Percentiles rank a stretch among this genome's conserved stretches.
phyloP scores from a whole-genome alignment of 2,113 vertebrate species.

The Platysternon megacephalum region DNA sequence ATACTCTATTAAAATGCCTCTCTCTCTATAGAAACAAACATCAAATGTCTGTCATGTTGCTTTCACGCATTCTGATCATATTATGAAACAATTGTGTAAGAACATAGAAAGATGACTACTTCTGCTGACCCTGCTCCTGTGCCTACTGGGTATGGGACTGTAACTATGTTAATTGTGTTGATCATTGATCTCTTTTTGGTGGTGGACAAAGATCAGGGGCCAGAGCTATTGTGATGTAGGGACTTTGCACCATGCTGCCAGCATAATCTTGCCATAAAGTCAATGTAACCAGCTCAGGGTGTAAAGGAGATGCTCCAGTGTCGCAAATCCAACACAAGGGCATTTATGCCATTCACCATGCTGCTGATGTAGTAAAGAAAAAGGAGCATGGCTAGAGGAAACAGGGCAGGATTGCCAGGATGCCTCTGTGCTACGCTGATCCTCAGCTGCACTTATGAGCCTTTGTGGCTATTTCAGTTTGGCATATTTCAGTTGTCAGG shows the following conservation, averaged over 20 bases:
- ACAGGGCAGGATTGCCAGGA: background rate
- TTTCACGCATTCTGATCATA: fast-evolving
- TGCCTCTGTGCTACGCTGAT: background rate
- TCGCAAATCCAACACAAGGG: background rate
- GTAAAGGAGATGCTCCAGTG: background rate
- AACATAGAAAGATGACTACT: background rate
- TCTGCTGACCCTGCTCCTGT: background rate
- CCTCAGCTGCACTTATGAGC: background rate
- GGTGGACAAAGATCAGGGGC: too few relatives aligned
- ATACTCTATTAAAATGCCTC: background rate
- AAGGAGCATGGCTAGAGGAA: background rate
- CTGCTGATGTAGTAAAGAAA: background rate
- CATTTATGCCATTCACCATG: background rate
- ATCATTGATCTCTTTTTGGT: too few relatives aligned
- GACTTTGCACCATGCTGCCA: background rate
- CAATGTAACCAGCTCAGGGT: background rate
- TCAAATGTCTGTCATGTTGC: background rate
- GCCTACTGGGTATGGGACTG: background rate
- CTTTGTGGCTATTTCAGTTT: background rate
- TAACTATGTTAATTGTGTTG: background rate
- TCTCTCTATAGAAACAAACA: background rate
- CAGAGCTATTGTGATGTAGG: too few relatives aligned
- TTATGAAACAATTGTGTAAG: background rate
- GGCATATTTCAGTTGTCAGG: background rate
- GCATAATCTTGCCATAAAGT: background rate